These are phyloP conservation scores for Buphagus erythrorhynchus DNA, from an alignment of 2,797 vertebrate genomes.

Conservation along the genomic window DNA sequence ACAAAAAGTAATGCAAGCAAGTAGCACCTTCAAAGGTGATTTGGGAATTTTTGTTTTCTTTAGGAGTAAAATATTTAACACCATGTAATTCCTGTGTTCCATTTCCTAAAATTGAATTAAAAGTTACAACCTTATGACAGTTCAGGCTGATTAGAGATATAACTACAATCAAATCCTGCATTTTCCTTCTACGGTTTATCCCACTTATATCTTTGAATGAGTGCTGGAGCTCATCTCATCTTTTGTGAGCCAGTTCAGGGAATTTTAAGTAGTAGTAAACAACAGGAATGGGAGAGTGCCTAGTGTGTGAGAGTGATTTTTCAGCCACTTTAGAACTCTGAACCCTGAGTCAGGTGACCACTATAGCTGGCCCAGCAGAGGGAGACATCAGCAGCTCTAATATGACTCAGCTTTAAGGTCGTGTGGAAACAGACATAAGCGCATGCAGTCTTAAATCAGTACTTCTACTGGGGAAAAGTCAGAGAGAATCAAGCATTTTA, in stretches of 20 bases:
- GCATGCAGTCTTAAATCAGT: neutral
- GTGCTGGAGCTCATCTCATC: neutral
- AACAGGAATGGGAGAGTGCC: accelerated
- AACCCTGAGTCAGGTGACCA: neutral
- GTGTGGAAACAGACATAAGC: neutral
- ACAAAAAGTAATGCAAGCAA: neutral
- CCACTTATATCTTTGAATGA: neutral
- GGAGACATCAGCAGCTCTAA: neutral
- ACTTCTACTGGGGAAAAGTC: neutral
- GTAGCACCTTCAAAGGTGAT: neutral
- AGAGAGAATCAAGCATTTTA: neutral
- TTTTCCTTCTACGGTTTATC: neutral
- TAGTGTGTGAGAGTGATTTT: neutral
- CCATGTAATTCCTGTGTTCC: neutral
- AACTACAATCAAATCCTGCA: neutral
- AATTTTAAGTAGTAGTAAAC: neutral
- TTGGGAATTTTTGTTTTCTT: neutral
- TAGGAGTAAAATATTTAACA: neutral
- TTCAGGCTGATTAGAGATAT: neutral
- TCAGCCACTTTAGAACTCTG: neutral
- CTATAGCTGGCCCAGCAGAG: neutral
- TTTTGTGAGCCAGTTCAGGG: neutral
- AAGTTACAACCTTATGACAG: neutral
- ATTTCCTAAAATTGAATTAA: neutral
- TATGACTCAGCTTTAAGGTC: neutral